Conservation (phyloP, 2,113 vertebrate genomes). For the Gasterosteus aculeatus region DNA sequence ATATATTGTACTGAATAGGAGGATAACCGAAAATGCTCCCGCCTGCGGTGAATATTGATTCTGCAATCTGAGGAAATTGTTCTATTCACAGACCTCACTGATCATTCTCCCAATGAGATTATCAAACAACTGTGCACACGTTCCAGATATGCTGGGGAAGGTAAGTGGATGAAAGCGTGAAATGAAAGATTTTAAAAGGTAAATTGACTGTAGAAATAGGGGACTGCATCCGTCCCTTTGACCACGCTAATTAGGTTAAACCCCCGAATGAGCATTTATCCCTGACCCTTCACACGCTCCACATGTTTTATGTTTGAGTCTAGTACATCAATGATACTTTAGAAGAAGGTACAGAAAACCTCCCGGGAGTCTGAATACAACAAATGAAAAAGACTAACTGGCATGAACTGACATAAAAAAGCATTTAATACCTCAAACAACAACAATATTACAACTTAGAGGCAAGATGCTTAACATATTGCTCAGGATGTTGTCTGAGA, state of each 20-base stretch:
- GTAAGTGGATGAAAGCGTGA: slow-evolving; percentile 44
- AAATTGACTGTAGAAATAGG: slow-evolving; percentile 10
- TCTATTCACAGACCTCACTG: slow-evolving; percentile 1
- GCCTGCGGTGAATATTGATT: slow-evolving; percentile 33
- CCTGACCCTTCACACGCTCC: background rate
- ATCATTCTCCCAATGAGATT: slow-evolving; percentile 32
- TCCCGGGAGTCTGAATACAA: slow-evolving; percentile 10
- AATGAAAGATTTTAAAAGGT: slow-evolving; percentile 48
- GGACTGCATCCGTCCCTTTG: slow-evolving; percentile 12
- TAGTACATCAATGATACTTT: too few relatives aligned
- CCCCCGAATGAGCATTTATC: slow-evolving; percentile 15
- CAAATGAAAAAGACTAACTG: slow-evolving; percentile 31
- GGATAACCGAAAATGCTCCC: slow-evolving; percentile 7
- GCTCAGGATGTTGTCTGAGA: slow-evolving; percentile 8
- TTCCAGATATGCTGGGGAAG: slow-evolving; percentile 27
- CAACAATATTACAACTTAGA: slow-evolving; percentile 6
- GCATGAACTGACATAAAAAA: slow-evolving; percentile 29
- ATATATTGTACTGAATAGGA: slow-evolving; percentile 28
- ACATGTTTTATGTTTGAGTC: slow-evolving; percentile 15
- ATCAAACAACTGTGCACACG: slow-evolving; percentile 42
- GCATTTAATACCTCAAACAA: slow-evolving; percentile 27
- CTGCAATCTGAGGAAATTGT: slow-evolving; percentile 26
- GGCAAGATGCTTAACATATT: slow-evolving; percentile 29
- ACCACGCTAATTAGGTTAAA: slow-evolving; percentile 1
- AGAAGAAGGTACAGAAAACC: slow-evolving; percentile 17